These are phyloP conservation scores for Pterois miles DNA, from an alignment of 2,797 vertebrate genomes.

Conservation along the genomic window DNA sequence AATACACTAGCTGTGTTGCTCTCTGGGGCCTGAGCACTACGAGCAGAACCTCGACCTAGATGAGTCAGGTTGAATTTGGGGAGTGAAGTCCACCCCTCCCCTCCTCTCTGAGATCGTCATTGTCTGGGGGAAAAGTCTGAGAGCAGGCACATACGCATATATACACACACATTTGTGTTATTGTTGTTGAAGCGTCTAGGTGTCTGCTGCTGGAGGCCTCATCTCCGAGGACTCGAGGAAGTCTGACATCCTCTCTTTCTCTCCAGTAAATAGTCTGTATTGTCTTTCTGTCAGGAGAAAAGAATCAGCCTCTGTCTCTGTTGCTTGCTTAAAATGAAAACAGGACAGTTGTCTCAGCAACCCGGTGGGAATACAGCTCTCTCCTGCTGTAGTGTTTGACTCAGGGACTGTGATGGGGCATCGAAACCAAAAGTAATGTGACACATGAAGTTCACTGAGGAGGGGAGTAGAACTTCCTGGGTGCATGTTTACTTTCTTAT, in stretches of 20 bases:
- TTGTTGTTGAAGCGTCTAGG: conserved; percentile 48
- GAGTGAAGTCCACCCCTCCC: conserved; percentile 22
- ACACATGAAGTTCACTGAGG: not conserved
- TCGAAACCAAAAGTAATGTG: not conserved
- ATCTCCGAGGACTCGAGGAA: conserved; percentile 52
- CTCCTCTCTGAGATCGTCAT: conserved; percentile 34
- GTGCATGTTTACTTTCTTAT: not conserved
- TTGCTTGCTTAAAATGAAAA: conserved; percentile 53
- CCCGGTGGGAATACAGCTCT: conserved; percentile 32
- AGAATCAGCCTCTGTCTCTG: conserved; percentile 37
- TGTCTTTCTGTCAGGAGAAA: conserved; percentile 56
- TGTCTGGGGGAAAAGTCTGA: conserved; percentile 37
- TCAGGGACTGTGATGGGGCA: not conserved
- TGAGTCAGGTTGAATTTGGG: conserved; percentile 75
- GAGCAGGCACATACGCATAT: not conserved
- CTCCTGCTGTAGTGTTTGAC: conserved; percentile 17
- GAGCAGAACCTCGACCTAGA: conserved; percentile 62
- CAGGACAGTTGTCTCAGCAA: conserved; percentile 43
- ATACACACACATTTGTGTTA: conserved; percentile 20
- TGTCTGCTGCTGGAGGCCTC: conserved; percentile 57
- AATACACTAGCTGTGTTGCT: not conserved
- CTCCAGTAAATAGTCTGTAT: conserved; percentile 52
- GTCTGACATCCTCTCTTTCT: conserved; percentile 50
- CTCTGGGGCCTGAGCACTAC: conserved; percentile 8
- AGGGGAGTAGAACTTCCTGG: not conserved